Base-by-base conservation (phyloP, 2,888 invertebrate species). In the Xylota sylvarum region DNA sequence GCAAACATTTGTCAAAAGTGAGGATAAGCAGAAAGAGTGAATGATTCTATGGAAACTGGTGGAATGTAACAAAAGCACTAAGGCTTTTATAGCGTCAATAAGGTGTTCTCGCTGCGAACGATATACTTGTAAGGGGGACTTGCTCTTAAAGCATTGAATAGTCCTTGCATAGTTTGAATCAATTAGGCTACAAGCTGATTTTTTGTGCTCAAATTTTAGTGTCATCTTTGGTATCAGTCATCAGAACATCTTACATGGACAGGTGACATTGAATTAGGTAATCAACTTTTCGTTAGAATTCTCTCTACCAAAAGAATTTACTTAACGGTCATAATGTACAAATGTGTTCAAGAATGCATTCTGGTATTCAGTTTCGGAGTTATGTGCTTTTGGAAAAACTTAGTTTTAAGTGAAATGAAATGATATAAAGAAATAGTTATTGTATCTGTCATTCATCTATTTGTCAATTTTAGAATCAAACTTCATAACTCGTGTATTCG, bases 11-110 rank as follows among this genome's bases (percentile, higher is more conserved):
- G 35, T 69, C 4, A 82, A 81, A 48, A 86, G 37, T 46, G 86
- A 86, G 43, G 82, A 82, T 19, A 82, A 73, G 19, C 77, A 48
- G 27, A 86, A 58, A 10, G 86, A 86, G 19, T 86, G 52, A 72
- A 23, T 23, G 23, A 23, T 23, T 23, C n/a, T n/a, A n/a, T n/a
- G n/a, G n/a, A 17, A 0, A 23, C n/a, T n/a, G n/a, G 27, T 35
- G 19, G 5, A 7, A n/a, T n/a, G n/a, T n/a, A n/a, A n/a, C 1
- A 4, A 0, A 55, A 30, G 17, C 30, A 12, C 23, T 23, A 7
- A 7, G 14, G 27, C 14, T n/a, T 2, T 19, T 48, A 5, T 12
- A 40, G 40, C 10, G 50, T 65, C 23, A 9, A 52, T 69, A 27
- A 37, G n/a, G 19, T 10, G 27, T 2, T 14, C 27, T 27, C 23